Evolutionary conservation across 2,113 vertebrate genomes (phyloP).

Genomic region (Scortum barcoo): DNA sequence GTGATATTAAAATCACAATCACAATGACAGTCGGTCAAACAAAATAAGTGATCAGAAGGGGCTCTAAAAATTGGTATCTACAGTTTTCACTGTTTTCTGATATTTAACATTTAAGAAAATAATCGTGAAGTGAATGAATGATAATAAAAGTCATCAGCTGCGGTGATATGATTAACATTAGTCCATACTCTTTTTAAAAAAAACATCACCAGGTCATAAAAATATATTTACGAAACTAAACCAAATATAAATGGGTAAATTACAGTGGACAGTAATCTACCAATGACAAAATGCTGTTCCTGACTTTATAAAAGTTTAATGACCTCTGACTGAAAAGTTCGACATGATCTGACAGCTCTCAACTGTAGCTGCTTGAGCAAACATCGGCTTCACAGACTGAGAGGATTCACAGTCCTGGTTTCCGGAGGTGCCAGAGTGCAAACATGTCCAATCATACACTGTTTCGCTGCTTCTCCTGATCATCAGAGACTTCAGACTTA

Average conservation of each 20-base stretch:
- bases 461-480: slow-evolving; percentile 40
- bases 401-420: slow-evolving; percentile 22
- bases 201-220: neutral
- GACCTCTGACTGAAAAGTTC: neutral
- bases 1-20: neutral
- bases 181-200: neutral
- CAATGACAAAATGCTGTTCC: neutral
- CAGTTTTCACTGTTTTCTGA: neutral
- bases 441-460: slow-evolving; percentile 32
- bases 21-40: neutral
- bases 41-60: neutral
- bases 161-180: too few relatives aligned
- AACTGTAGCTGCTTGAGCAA: slow-evolving; percentile 7
- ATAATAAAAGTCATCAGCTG: neutral
- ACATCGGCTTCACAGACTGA: slow-evolving; percentile 19
- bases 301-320: slow-evolving; percentile 2
- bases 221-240: neutral
- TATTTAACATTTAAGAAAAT: neutral
- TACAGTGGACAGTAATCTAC: neutral
- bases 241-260: neutral
- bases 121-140: neutral
- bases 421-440: slow-evolving; percentile 18
- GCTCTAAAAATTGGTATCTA: too few relatives aligned
- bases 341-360: slow-evolving; percentile 21
- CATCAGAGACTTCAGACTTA: slow-evolving; percentile 38